Base-by-base conservation (phyloP, 1,140 invertebrate species). In the Halictus rubicundus region DNA sequence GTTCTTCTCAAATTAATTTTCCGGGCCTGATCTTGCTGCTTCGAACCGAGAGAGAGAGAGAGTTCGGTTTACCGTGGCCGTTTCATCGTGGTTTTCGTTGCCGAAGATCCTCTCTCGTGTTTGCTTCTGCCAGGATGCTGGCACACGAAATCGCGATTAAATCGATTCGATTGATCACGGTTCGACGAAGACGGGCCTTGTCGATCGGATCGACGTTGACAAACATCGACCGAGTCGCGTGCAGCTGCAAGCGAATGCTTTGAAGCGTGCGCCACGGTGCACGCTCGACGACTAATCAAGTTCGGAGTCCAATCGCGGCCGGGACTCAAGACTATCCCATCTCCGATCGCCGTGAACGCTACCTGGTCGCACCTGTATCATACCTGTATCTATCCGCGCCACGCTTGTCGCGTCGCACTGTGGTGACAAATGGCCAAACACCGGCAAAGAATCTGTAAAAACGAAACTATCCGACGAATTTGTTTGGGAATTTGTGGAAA, bases 211-310 rank as follows among this genome's bases (percentile, higher is more conserved):
- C 10, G 10, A 46, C 42, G 42, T 12, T 46, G 27, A 32, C 23
- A 0, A 23, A 46, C 12, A 54, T 32, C 25, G 19, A 63, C 27
- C 0, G 23, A n/a, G 16, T 23, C 0, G 7, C 25, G 19, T 21
- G 39, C n/a, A 61, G 39, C 27, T 37, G 27, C 70, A 79, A 8
- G 49, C 71, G 66, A 76, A 46, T 73, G 57, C 79, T 77, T 78
- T 66, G 65, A 77, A 81, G 72, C 65, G 73, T 54, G 46, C 69
- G 1, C 66, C 61, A 42, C 78, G 72, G 71, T 74, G 78, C 32
- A 32, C 82, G 78, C 27, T 76, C 78, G n/a, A 54, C 57, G 74
- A 85, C 83, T 85, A 84, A 83, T 74, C 66, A 78, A 68, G 64
- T 46, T 72, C 7, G 46, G 19, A 6, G 42, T 46, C 9, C 23